Percentiles rank a stretch among this genome's conserved stretches.
Conservation (phyloP, 1,140 invertebrate genomes). For the Papilio helenus region DNA sequence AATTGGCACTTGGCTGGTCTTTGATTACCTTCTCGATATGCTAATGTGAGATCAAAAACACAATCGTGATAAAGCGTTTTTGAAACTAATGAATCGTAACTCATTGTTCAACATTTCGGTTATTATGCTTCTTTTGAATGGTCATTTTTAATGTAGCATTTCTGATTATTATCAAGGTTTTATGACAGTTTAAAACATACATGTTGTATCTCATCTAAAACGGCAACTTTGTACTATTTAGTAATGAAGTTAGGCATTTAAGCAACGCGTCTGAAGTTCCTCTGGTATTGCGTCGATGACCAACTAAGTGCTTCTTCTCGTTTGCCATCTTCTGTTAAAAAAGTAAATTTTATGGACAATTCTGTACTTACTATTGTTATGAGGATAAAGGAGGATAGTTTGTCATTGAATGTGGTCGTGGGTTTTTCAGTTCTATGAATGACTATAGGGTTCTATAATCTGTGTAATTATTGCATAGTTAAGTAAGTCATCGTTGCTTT, state of each 20-base stretch:
- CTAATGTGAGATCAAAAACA: constrained; percentile 45
- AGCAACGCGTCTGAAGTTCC: no score
- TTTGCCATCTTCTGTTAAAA: no score
- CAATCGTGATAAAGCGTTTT: constrained; percentile 41
- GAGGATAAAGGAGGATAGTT: neutral
- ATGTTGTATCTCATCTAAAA: neutral
- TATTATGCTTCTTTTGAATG: constrained; percentile 6
- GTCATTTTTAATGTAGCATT: constrained; percentile 6
- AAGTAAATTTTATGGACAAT: no score
- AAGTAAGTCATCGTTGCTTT: neutral
- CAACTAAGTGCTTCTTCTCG: no score
- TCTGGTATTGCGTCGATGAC: no score
- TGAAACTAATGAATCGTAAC: constrained; percentile 43
- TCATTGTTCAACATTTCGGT: constrained; percentile 14
- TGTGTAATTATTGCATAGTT: neutral
- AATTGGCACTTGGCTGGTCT: constrained; percentile 54
- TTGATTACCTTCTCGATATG: constrained; percentile 55
- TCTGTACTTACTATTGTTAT: no score
- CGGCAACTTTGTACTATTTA: neutral
- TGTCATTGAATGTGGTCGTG: neutral
- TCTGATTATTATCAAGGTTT: neutral
- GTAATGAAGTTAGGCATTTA: neutral
- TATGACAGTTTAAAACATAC: neutral
- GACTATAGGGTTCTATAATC: neutral
- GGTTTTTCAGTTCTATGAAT: neutral